phyloP scores from a whole-genome alignment of 2,797 vertebrate species.

The Nannoperca obscura region DNA sequence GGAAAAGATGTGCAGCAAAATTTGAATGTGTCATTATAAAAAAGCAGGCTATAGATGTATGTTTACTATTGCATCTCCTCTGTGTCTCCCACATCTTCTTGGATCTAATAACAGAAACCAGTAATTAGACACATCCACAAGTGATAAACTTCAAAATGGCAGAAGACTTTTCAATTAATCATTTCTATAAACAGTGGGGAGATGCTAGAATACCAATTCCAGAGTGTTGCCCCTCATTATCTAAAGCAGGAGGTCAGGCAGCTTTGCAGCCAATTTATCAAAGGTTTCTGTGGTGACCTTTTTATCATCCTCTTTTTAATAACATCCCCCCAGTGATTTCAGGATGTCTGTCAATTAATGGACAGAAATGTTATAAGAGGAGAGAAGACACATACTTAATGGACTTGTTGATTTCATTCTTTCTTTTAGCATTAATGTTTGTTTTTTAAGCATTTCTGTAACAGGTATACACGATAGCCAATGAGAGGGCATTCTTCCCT shows the following conservation, averaged over 20 bases:
- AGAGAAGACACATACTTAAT: neutral
- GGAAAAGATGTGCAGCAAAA: neutral
- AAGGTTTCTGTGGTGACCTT: slow-evolving; percentile 66
- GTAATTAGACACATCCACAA: slow-evolving; percentile 44
- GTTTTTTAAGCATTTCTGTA: neutral
- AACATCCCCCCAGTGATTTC: slow-evolving; percentile 45
- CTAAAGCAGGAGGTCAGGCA: slow-evolving; percentile 53
- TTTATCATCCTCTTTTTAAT: slow-evolving; percentile 57
- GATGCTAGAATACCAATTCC: slow-evolving; percentile 34
- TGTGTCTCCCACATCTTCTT: slow-evolving; percentile 10
- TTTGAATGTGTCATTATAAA: neutral
- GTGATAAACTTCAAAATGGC: slow-evolving; percentile 45
- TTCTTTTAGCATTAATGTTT: neutral
- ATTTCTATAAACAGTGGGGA: slow-evolving; percentile 19
- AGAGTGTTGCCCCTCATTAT: slow-evolving; percentile 59
- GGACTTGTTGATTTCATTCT: neutral
- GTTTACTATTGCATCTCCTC: slow-evolving; percentile 6
- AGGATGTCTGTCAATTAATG: slow-evolving; percentile 42
- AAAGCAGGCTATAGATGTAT: neutral
- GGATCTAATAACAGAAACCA: slow-evolving; percentile 33
- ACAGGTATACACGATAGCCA: neutral
- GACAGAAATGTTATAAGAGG: slow-evolving; percentile 29
- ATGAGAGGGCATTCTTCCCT: slow-evolving; percentile 8
- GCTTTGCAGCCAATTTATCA: slow-evolving; percentile 71
- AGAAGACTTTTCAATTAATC: slow-evolving; percentile 41